Evolutionary conservation across 2,888 invertebrate species (phyloP).

Genomic region (Apotomis capreana): DNA sequence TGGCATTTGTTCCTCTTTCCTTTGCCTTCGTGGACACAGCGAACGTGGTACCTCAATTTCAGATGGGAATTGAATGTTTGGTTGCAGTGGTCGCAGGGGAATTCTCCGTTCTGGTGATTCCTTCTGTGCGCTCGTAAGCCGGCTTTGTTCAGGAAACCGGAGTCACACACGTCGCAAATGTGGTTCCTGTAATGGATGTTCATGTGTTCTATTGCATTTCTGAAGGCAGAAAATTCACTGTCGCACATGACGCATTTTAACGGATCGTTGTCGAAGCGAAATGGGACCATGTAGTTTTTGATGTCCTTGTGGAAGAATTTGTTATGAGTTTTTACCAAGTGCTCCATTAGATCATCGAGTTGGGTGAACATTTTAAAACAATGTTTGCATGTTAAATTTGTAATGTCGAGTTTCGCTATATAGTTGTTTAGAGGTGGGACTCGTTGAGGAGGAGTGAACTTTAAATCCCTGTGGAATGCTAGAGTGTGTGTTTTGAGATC

Average conservation of each 20-base stretch:
- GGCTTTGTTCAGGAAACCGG: constrained; percentile 53
- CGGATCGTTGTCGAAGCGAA: constrained; percentile 54
- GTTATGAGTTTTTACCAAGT: constrained; percentile 21
- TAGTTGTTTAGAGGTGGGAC: constrained; percentile 2
- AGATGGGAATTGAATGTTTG: constrained; percentile 56
- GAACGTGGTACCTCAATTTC: constrained; percentile 55
- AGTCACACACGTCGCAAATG: constrained; percentile 52
- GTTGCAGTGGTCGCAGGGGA: constrained; percentile 55
- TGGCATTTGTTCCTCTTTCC: constrained; percentile 39
- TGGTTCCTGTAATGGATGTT: constrained; percentile 58
- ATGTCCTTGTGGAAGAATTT: constrained; percentile 45
- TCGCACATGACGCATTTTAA: constrained; percentile 52
- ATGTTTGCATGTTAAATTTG: constrained; percentile 29
- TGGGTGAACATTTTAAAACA: constrained; percentile 13
- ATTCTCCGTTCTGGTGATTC: constrained; percentile 43
- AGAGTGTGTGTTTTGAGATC: constrained; percentile 37
- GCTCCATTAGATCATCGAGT: constrained; percentile 42
- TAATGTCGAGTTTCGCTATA: constrained; percentile 31
- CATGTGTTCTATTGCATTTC: constrained; percentile 58
- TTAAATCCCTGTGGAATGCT: constrained; percentile 18
- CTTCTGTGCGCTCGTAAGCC: constrained; percentile 46
- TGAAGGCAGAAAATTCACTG: constrained; percentile 51
- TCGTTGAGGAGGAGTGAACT: constrained; percentile 1
- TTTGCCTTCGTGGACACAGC: constrained; percentile 49
- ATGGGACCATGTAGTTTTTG: constrained; percentile 57